Conservation (phyloP, 2,113 vertebrate species). For the Malurus melanocephalus region DNA sequence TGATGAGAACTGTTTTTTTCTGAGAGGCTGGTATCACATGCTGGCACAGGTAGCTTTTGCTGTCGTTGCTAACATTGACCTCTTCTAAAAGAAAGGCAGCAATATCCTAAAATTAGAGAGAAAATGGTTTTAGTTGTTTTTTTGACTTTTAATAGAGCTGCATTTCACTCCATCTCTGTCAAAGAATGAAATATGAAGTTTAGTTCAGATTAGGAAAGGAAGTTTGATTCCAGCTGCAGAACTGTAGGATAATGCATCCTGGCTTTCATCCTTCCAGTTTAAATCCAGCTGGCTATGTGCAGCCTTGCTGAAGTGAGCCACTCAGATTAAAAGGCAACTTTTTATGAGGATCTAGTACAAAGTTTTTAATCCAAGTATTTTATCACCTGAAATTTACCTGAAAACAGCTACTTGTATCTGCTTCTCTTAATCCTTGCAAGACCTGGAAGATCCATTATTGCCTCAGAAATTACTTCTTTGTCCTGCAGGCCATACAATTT, state of each 20-base stretch:
- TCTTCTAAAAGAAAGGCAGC: not conserved
- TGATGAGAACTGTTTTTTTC: slow-evolving; percentile 6
- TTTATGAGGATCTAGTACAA: slow-evolving; percentile 3
- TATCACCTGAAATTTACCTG: slow-evolving; percentile 26
- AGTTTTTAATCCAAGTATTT: slow-evolving; percentile 43
- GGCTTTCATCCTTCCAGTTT: slow-evolving; percentile 45
- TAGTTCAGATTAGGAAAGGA: slow-evolving; percentile 13
- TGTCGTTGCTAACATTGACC: not conserved
- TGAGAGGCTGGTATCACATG: not conserved
- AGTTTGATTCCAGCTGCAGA: slow-evolving; percentile 32
- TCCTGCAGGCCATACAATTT: slow-evolving; percentile 37
- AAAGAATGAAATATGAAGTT: slow-evolving; percentile 26
- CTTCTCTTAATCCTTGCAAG: slow-evolving; percentile 15
- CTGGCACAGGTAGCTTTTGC: slow-evolving; percentile 34
- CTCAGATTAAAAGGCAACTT: slow-evolving; percentile 39
- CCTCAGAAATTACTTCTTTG: slow-evolving; percentile 50
- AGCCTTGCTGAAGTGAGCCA: slow-evolving; percentile 48
- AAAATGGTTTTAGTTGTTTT: not conserved
- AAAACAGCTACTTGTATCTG: slow-evolving; percentile 45
- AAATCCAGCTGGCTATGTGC: slow-evolving; percentile 44
- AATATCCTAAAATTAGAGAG: not conserved
- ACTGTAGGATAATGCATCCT: slow-evolving; percentile 12
- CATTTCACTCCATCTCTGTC: slow-evolving; percentile 8
- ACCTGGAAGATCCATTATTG: slow-evolving; percentile 15
- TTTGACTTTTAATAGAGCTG: not conserved